phyloP scores from a whole-genome alignment of 2,797 vertebrate genomes.

The Notamacropus eugenii region DNA sequence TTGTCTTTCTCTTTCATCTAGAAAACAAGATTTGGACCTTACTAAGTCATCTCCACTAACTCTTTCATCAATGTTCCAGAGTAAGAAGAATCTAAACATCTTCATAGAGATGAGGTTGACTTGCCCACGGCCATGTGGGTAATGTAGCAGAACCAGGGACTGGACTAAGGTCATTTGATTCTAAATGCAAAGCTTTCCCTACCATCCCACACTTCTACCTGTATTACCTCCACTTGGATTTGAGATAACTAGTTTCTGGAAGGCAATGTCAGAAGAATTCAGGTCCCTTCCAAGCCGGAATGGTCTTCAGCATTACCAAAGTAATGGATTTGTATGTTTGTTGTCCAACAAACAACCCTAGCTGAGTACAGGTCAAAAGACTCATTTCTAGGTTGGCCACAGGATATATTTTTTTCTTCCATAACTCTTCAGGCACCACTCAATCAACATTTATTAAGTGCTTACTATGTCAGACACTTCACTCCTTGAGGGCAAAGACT shows the following conservation, averaged over 20 bases:
- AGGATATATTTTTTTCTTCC: neutral
- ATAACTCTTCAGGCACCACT: neutral
- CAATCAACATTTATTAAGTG: neutral
- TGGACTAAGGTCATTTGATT: neutral
- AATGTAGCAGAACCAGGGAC: neutral
- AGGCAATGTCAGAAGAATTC: neutral
- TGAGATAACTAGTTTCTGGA: neutral
- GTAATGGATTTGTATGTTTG: neutral
- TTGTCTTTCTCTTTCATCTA: constrained; percentile 35
- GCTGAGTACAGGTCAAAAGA: neutral
- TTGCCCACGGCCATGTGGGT: neutral
- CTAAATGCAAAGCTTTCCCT: neutral
- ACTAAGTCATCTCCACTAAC: constrained; percentile 45
- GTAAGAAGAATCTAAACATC: constrained; percentile 19
- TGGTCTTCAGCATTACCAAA: neutral
- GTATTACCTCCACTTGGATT: neutral
- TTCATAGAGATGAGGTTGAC: neutral
- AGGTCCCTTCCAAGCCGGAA: neutral
- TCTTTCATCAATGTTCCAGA: neutral
- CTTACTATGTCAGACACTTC: neutral
- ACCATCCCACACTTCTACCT: neutral
- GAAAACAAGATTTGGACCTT: neutral
- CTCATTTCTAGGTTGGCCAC: neutral
- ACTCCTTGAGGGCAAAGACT: too few relatives aligned
- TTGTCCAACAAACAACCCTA: neutral